Evolutionary conservation across 2,797 vertebrate species (phyloP), one percentile per base, ranked within the genome.

Genomic region (Sarcoramphus papa): DNA sequence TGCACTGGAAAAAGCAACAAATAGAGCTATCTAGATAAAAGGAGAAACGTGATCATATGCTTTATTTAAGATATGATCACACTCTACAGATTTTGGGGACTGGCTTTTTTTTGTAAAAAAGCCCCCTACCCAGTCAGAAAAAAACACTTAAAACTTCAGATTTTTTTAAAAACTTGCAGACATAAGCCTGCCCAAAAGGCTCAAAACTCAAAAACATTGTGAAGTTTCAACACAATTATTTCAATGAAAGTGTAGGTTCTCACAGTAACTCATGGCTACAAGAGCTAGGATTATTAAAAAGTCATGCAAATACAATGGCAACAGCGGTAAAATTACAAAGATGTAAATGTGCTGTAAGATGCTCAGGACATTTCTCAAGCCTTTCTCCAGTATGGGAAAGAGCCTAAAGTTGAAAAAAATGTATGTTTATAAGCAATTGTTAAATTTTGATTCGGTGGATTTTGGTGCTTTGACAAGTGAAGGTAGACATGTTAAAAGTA

Each of bases 401-500:
- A 79, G 6, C 20, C 12, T n/a, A 17, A 74, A 21, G 43, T 74
- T 63, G n/a, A 45, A 65, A 72, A 56, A 68, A 24, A 7, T 7
- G 0, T 3, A 33, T 20, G 14, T 86, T 87, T 41, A n/a, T 17
- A 23, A 47, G 31, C 23, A 31, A 1, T 41, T 51, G 16, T 4
- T 7, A 65, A 8, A 2, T 47, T 77, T 77, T 9, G 6, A 27
- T 73, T 90, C 5, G 5, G 33, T 31, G 24, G 53, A 43, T 83
- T 80, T 69, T 1, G 4, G 28, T 0, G 0, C 18, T 45, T 60
- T 65, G 67, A 60, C 45, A 68, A 63, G 33, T 9, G 25, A 67
- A 72, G 40, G 33, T 13, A 47, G 60, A 16, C 14, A 2, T 2
- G 7, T 78, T 74, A 40, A 51, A 87, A 57, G 67, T 17, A 37